Percentiles rank a stretch among this genome's conserved stretches.
phyloP scores from a whole-genome alignment of 1,140 invertebrate genomes.

The Teleopsis dalmanni region DNA sequence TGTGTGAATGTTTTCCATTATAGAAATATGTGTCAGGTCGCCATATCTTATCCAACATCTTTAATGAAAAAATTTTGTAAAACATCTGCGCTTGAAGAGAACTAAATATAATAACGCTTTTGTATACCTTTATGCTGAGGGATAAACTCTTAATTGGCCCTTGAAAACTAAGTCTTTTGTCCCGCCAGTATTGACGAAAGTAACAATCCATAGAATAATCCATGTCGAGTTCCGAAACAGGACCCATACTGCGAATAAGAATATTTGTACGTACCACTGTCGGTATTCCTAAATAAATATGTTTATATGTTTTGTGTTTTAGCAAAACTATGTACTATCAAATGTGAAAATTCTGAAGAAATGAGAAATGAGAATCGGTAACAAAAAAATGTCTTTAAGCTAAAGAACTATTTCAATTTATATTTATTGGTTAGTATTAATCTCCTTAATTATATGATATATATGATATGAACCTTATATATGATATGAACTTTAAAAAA shows the following conservation, averaged over 20 bases:
- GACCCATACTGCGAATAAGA: conserved; percentile 88
- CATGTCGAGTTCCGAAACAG: conserved; percentile 93
- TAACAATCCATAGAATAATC: conserved; percentile 97
- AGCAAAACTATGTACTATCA: too few relatives aligned
- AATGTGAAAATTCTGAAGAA: too few relatives aligned
- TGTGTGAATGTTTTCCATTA: conserved; percentile 85
- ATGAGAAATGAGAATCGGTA: too few relatives aligned
- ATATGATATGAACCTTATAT: too few relatives aligned
- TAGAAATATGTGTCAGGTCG: conserved; percentile 92
- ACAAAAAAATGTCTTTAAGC: too few relatives aligned
- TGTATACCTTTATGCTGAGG: conserved; percentile 63
- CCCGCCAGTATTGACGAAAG: conserved; percentile 85
- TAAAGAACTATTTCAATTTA: too few relatives aligned
- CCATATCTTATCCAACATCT: conserved; percentile 89
- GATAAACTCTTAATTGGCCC: conserved; percentile 75
- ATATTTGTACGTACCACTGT: conserved; percentile 89
- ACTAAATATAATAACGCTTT: background rate
- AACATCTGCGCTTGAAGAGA: background rate
- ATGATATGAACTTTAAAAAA: too few relatives aligned
- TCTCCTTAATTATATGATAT: too few relatives aligned
- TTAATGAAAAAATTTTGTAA: background rate
- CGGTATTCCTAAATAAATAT: conserved; percentile 65
- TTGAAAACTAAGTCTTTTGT: conserved; percentile 71
- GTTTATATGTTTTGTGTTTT: background rate
- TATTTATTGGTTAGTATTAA: too few relatives aligned